Percentiles rank a stretch among this genome's conserved stretches.
Conservation (phyloP, 2,797 vertebrate species). For the Avahi laniger region DNA sequence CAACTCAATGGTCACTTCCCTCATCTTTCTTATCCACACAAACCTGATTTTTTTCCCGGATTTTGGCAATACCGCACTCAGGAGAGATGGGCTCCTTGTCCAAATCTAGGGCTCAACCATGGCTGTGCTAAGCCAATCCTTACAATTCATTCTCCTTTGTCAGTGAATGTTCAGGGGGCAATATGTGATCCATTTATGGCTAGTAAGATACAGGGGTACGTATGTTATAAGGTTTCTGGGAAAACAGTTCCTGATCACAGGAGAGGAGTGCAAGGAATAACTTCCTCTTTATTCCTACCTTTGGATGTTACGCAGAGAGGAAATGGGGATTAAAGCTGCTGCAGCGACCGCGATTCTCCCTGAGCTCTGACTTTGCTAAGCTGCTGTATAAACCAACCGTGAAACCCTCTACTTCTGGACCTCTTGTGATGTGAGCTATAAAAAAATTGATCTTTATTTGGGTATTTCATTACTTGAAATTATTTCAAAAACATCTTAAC, state of each 20-base stretch:
- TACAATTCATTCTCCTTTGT: not conserved
- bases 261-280: not conserved
- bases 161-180: not conserved
- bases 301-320: not conserved
- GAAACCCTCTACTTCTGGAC: not conserved
- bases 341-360: not conserved
- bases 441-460: not conserved
- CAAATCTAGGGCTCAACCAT: not conserved
- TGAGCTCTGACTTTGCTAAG: not conserved
- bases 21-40: not conserved
- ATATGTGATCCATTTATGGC: not conserved
- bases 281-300: not conserved
- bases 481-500: not conserved
- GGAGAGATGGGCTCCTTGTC: not conserved
- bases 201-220: not conserved
- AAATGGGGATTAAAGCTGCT: not conserved
- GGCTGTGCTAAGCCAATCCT: not conserved
- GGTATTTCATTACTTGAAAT: not conserved
- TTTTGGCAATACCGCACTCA: not conserved
- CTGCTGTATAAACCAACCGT: not conserved
- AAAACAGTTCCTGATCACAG: constrained; percentile 3
- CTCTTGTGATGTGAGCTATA: not conserved
- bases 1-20: not conserved
- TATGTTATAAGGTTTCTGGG: not conserved
- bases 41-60: not conserved